phyloP scores from a whole-genome alignment of 2,888 invertebrate genomes.

The Athalia cordata region DNA sequence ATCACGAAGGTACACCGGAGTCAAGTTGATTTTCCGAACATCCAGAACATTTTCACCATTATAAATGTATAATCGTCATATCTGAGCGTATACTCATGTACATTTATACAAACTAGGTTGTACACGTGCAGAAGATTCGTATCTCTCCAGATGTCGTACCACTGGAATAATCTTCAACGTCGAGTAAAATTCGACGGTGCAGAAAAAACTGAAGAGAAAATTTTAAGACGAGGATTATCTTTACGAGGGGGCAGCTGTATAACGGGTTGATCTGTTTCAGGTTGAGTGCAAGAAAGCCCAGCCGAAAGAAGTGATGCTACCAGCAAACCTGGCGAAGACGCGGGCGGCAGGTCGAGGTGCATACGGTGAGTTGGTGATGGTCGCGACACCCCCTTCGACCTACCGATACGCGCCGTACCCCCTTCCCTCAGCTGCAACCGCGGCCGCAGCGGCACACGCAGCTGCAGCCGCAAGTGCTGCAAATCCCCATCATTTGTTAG shows the following conservation, averaged over 20 bases:
- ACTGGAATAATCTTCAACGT: too few species aligned
- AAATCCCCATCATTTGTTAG: conserved; percentile 66
- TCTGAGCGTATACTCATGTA: too few species aligned
- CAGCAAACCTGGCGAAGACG: conserved; percentile 96
- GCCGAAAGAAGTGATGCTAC: conserved; percentile 99
- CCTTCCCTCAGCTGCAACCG: conserved; percentile 69
- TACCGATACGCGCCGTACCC: conserved; percentile 75
- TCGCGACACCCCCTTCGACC: conserved; percentile 80
- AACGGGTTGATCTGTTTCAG: conserved; percentile 76
- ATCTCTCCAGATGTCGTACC: too few species aligned
- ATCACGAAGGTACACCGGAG: too few species aligned
- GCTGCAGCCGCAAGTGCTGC: conserved; percentile 72
- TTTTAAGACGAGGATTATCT: background rate
- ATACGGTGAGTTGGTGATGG: conserved; percentile 98
- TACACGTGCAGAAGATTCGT: too few species aligned
- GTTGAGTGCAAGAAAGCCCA: conserved; percentile 99
- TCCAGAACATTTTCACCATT: too few species aligned
- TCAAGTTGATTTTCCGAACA: too few species aligned
- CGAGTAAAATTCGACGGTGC: too few species aligned
- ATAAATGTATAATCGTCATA: too few species aligned
- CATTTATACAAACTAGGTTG: too few species aligned
- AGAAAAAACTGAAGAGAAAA: too few species aligned
- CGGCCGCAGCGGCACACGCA: conserved; percentile 72
- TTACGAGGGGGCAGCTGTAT: background rate
- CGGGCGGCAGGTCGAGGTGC: conserved; percentile 95